Base-by-base conservation (phyloP, 2,797 vertebrate genomes). In the Gobio occitaniae region DNA sequence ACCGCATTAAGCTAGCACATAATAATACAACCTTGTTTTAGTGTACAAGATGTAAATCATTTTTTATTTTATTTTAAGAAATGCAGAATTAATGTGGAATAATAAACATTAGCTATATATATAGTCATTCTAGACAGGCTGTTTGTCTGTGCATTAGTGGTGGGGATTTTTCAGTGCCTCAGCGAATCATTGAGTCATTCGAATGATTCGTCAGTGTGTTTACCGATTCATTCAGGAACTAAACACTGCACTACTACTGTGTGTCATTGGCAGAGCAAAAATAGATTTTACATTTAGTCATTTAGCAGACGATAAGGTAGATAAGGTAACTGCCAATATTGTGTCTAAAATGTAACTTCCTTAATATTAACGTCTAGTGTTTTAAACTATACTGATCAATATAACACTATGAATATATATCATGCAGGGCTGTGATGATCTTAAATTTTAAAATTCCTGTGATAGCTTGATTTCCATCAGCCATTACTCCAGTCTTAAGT, bases 21-120 rank as follows among this genome's bases (percentile, higher is more conserved):
- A 38, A 2, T 48, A 69, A 77, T 41, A 75, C 9, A 13, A n/a
- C 21, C 29, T 50, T 83, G 32, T 52, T 68, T 79, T 50, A 78
- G 16, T 32, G 5, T 19, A 16, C 50, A 56, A 13, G 1, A 56
- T 41, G 29, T 50, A 25, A 36, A 3, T 4, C 36, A 36, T 36
- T 36, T 38, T 38, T 38, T 4, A 6, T 4, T 38, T 41, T 41
- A 1, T 41, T 41, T 41, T 7, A 7, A 41, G 38, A 41, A 41
- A 41, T 41, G 38, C 7, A 7, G 6, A 41, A 41, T 41, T 41
- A 41, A 41, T 41, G 38, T 41, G 7, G 38, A 38, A 38, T 38
- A 38, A 38, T 38, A 38, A 38, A 38, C 38, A 38, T 38, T 38
- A 38, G 38, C 38, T 38, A 6, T 44, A 17, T 44, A 17, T 3